Conservation (phyloP, 1,140 invertebrate genomes). For the Planococcus citri region DNA sequence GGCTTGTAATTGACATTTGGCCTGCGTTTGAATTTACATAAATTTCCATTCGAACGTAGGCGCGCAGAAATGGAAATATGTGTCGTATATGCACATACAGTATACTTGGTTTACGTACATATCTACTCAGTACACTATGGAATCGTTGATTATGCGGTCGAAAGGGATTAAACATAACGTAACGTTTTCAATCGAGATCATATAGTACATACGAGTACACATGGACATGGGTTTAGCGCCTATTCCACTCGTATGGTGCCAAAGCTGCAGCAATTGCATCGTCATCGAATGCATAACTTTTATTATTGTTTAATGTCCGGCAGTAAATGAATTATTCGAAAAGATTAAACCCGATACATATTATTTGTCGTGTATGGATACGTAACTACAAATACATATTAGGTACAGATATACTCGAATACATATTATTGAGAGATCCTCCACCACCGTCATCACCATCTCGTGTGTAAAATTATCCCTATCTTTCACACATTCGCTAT, state of each 20-base stretch:
- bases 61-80: slow-evolving; percentile 1
- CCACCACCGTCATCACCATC: not conserved
- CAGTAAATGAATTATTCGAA: not conserved
- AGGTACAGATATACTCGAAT: too few relatives aligned
- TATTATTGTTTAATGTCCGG: slow-evolving; percentile 3
- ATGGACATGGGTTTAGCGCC: too few relatives aligned
- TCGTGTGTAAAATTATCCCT: not conserved
- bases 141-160: slow-evolving; percentile 2
- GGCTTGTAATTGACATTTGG: slow-evolving; percentile 6
- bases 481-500: too few relatives aligned
- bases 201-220: too few relatives aligned
- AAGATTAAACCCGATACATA: not conserved
- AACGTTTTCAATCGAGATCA: not conserved
- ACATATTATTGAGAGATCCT: too few relatives aligned
- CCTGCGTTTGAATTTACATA: not conserved
- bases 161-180: slow-evolving; percentile 1
- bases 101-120: too few relatives aligned
- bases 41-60: not conserved
- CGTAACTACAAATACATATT: too few relatives aligned
- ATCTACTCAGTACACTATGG: too few relatives aligned
- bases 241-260: too few relatives aligned
- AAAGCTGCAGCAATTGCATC: slow-evolving; percentile 5
- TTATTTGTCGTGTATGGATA: not conserved
- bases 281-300: not conserved
- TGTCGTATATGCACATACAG: too few relatives aligned